Percentiles rank a stretch among this genome's conserved stretches.
phyloP scores from a whole-genome alignment of 2,113 vertebrate genomes.

The Formicarius rufipectus region DNA sequence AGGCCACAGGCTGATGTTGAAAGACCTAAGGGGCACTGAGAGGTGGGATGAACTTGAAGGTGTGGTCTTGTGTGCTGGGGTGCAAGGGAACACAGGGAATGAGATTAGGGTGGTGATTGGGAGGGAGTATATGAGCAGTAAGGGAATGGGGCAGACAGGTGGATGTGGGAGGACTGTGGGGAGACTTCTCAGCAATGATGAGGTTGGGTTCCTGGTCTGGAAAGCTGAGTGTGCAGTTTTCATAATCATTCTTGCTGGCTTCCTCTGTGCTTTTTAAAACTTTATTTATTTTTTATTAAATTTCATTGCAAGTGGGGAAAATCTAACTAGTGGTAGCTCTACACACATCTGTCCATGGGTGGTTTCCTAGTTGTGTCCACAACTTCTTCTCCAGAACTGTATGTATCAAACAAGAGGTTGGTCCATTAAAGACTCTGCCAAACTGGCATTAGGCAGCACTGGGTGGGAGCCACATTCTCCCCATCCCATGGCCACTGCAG shows the following conservation, averaged over 20 bases:
- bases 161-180: neutral
- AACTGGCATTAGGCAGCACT: neutral
- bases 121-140: neutral
- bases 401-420: neutral
- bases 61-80: neutral
- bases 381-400: neutral
- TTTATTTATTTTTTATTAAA: neutral
- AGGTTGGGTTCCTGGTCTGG: neutral
- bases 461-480: neutral
- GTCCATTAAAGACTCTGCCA: neutral
- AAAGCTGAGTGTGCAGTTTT: neutral
- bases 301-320: neutral
- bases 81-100: neutral
- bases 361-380: neutral
- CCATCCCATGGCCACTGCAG: neutral
- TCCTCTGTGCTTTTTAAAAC: neutral
- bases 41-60: neutral
- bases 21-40: neutral
- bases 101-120: neutral
- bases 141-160: neutral
- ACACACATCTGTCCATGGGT: neutral
- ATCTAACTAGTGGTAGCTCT: neutral
- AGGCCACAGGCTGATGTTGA: neutral
- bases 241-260: neutral
- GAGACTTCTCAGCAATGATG: neutral